phyloP scores from a whole-genome alignment of 2,797 vertebrate species.

The Enteromius radiatus region DNA sequence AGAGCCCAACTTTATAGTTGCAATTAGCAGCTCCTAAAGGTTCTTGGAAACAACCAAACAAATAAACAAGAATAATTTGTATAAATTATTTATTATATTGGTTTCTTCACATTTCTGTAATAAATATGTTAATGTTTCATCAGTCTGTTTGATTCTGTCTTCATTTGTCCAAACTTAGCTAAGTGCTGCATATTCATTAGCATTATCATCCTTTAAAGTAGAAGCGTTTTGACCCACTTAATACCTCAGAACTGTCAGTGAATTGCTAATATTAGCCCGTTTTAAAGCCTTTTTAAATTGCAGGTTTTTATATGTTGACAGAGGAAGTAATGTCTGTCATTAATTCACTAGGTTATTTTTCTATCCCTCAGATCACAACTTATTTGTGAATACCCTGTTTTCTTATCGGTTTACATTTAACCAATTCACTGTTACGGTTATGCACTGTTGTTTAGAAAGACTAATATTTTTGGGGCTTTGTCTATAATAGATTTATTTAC shows the following conservation, averaged over 20 bases:
- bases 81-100: not conserved
- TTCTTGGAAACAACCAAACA: not conserved
- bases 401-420: not conserved
- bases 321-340: not conserved
- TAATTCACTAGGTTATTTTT: not conserved
- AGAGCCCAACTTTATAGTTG: not conserved
- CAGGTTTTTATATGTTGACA: not conserved
- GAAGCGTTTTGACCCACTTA: not conserved
- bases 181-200: not conserved
- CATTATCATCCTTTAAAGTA: not conserved
- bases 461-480: not conserved
- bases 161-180: not conserved
- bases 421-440: not conserved
- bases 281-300: not conserved
- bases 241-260: not conserved
- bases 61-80: not conserved
- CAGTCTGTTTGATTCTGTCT: not conserved
- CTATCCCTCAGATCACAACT: not conserved
- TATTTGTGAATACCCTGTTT: not conserved
- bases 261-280: conserved; percentile 8
- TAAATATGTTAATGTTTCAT: conserved; percentile 10
- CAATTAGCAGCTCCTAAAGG: not conserved
- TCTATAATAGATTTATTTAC: not conserved
- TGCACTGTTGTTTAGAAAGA: not conserved
- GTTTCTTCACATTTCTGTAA: not conserved